Conservation (phyloP, 1,140 invertebrate genomes). For the Alviniconcha marisindica region DNA sequence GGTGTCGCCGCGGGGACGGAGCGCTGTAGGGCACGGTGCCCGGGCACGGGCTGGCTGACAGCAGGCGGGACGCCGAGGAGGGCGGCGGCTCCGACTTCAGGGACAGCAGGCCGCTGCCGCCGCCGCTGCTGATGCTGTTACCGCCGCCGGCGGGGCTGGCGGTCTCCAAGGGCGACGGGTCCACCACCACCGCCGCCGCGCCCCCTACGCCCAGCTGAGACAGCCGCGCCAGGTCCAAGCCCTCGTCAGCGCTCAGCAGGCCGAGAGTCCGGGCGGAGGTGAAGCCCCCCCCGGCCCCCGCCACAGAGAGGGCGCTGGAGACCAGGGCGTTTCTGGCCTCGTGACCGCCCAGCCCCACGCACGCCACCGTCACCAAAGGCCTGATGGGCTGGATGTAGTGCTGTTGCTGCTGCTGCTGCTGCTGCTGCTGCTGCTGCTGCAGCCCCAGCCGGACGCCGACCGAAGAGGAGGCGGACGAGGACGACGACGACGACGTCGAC, state of each 20-base stretch:
- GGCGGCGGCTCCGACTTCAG: not conserved
- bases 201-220: too few relatives aligned
- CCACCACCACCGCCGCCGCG: too few relatives aligned
- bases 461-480: not conserved
- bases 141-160: not conserved
- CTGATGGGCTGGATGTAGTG: slow-evolving; percentile 15
- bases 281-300: too few relatives aligned
- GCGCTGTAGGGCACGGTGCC: slow-evolving; percentile 16
- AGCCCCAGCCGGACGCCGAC: too few relatives aligned
- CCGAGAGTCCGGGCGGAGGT: too few relatives aligned
- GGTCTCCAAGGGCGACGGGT: not conserved
- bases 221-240: too few relatives aligned
- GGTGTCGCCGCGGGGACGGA: slow-evolving; percentile 3
- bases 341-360: not conserved
- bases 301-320: too few relatives aligned
- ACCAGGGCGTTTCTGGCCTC: not conserved
- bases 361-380: slow-evolving; percentile 1
- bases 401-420: too few relatives aligned
- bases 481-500: not conserved
- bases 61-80: slow-evolving; percentile 24
- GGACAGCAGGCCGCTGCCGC: not conserved
- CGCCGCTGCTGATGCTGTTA: not conserved
- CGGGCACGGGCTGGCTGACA: slow-evolving; percentile 39
- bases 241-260: too few relatives aligned
- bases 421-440: too few relatives aligned